phyloP scores from a whole-genome alignment of 2,113 vertebrate genomes.

The Aramus guarauna region DNA sequence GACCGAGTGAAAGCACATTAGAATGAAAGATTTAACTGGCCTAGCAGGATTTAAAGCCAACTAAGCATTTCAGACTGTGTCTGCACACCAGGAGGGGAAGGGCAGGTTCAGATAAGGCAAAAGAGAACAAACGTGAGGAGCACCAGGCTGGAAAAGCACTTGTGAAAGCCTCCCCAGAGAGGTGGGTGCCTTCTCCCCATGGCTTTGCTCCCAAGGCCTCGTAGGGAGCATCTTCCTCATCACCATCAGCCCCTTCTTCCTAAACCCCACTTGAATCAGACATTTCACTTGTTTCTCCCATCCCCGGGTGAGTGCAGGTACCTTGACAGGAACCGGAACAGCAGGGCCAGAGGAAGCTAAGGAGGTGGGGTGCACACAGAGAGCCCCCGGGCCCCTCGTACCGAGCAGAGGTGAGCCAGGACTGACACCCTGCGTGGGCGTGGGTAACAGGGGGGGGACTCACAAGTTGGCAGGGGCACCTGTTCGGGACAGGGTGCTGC shows the following conservation, averaged over 20 bases:
- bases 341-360: not conserved
- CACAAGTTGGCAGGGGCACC: fast-evolving
- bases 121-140: not conserved
- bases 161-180: not conserved
- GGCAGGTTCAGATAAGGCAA: constrained; percentile 18
- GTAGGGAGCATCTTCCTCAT: not conserved
- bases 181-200: fast-evolving
- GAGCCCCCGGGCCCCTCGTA: fast-evolving
- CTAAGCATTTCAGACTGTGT: not conserved
- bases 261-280: not conserved
- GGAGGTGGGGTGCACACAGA: not conserved
- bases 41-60: constrained; percentile 25
- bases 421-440: fast-evolving
- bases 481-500: not conserved
- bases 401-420: fast-evolving
- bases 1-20: not conserved
- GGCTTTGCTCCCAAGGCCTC: not conserved
- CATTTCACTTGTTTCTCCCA: not conserved
- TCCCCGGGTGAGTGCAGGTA: fast-evolving
- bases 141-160: not conserved
- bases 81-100: not conserved
- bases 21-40: not conserved
- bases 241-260: not conserved
- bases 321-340: not conserved
- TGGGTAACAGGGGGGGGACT: fast-evolving